Percentiles rank a stretch among this genome's conserved stretches.
Conservation (phyloP, 2,888 invertebrate species). For the Argyra leucocephala region DNA sequence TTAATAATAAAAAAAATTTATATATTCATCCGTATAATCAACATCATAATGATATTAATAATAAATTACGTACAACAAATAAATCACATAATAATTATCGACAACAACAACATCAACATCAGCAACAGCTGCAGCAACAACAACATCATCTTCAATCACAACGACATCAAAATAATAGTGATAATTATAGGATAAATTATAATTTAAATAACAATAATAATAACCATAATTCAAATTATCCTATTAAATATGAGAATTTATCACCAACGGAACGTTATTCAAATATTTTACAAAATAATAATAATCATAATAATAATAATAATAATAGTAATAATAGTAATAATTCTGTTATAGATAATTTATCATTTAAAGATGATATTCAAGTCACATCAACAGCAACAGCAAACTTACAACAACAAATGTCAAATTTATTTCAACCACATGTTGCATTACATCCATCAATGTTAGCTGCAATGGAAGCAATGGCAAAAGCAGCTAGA, state of each 20-base stretch:
- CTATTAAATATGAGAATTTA: neutral
- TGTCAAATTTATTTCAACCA: conserved; percentile 26
- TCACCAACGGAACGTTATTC: neutral
- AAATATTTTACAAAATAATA: conserved; percentile 17
- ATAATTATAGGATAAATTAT: neutral
- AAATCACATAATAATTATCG: neutral
- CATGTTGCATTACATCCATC: conserved; percentile 56
- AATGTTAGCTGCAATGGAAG: conserved; percentile 65
- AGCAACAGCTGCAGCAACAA: conserved; percentile 13
- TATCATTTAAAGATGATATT: conserved; percentile 30
- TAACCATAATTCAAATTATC: conserved; percentile 23
- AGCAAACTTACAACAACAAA: conserved; percentile 45
- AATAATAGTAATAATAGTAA: conserved; percentile 20
- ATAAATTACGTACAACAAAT: neutral
- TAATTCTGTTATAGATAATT: conserved; percentile 11
- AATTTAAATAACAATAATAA: conserved; percentile 17
- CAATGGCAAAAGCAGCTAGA: conserved; percentile 54
- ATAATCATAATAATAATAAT: conserved; percentile 20
- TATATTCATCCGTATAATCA: neutral
- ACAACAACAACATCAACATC: neutral
- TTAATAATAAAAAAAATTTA: neutral
- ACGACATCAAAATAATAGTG: conserved; percentile 18
- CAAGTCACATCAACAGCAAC: conserved; percentile 38
- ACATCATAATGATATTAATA: neutral
- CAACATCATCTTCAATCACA: conserved; percentile 21